phyloP scores from a whole-genome alignment of 2,797 vertebrate species.

The Scolopax bukidnonensis region DNA sequence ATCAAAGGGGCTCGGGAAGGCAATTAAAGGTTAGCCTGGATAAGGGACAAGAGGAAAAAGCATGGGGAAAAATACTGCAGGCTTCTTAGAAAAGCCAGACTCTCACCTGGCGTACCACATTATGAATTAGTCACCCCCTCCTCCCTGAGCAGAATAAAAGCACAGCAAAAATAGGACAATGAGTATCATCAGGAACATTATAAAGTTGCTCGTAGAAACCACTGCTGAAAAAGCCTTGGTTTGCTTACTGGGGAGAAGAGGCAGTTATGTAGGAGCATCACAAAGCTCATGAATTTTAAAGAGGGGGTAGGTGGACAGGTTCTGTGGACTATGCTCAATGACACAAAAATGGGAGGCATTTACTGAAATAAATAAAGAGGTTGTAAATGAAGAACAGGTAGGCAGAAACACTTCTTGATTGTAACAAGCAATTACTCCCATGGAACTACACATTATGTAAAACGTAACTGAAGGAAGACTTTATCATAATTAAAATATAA shows the following conservation, averaged over 20 bases:
- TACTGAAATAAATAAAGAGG: not conserved
- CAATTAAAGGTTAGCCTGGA: not conserved
- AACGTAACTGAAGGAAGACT: not conserved
- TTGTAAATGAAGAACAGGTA: slow-evolving; percentile 1
- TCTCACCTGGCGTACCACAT: not conserved
- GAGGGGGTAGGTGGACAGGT: not conserved
- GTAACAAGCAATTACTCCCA: not conserved
- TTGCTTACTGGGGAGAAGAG: not conserved
- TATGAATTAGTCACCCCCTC: not conserved
- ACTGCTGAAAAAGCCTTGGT: not conserved
- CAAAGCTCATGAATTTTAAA: slow-evolving; percentile 45
- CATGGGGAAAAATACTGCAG: not conserved
- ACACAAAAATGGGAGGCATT: not conserved
- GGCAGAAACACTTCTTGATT: not conserved
- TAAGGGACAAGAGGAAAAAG: not conserved
- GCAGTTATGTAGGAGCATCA: not conserved
- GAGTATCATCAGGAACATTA: not conserved
- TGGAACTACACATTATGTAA: not conserved
- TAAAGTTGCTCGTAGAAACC: not conserved
- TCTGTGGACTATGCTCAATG: not conserved
- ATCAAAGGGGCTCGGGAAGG: not conserved
- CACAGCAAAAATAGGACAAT: not conserved
- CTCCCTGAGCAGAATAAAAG: not conserved
- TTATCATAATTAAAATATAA: not conserved
- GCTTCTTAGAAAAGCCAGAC: not conserved